Conservation (phyloP, 2,888 invertebrate species). For the Cremastobaeus sp. region DNA sequence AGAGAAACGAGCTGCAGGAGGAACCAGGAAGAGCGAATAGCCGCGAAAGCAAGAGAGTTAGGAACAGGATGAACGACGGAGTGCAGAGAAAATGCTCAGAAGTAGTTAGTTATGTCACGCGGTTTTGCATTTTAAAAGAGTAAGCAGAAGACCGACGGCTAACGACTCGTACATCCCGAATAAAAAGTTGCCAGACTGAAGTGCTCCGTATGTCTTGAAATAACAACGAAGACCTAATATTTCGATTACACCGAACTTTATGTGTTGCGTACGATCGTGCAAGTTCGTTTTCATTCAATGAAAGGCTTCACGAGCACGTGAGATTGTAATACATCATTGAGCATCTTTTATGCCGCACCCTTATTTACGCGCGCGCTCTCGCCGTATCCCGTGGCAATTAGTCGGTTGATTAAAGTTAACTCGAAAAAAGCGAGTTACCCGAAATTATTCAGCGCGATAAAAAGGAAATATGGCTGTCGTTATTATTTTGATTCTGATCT, state of each 20-base stretch:
- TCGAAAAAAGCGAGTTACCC: conserved; percentile 10
- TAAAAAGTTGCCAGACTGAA: conserved; percentile 55
- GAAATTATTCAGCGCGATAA: conserved; percentile 28
- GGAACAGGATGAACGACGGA: conserved; percentile 24
- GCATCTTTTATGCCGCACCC: not conserved
- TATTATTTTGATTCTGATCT: conserved; percentile 65
- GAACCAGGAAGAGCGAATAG: conserved; percentile 1
- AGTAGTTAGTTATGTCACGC: conserved; percentile 71
- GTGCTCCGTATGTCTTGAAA: conserved; percentile 51
- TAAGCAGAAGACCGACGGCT: conserved; percentile 66
- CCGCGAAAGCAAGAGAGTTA: conserved; percentile 13
- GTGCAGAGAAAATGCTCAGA: conserved; percentile 55
- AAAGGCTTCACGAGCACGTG: conserved; percentile 28
- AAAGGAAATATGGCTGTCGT: conserved; percentile 38
- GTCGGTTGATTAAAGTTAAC: conserved; percentile 30
- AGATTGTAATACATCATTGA: conserved; percentile 9
- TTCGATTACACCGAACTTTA: conserved; percentile 3
- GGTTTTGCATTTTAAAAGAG: conserved; percentile 72
- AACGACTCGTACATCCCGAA: conserved; percentile 68
- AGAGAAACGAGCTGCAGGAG: not conserved
- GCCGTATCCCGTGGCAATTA: conserved; percentile 31
- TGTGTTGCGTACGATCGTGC: not conserved
- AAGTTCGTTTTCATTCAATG: conserved; percentile 42
- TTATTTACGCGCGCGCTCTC: conserved; percentile 6
- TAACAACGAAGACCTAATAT: conserved; percentile 45